Evolutionary conservation across 2,888 invertebrate genomes (phyloP), one percentile per base, ranked within the genome.

Genomic region (Tethea ocularis): DNA sequence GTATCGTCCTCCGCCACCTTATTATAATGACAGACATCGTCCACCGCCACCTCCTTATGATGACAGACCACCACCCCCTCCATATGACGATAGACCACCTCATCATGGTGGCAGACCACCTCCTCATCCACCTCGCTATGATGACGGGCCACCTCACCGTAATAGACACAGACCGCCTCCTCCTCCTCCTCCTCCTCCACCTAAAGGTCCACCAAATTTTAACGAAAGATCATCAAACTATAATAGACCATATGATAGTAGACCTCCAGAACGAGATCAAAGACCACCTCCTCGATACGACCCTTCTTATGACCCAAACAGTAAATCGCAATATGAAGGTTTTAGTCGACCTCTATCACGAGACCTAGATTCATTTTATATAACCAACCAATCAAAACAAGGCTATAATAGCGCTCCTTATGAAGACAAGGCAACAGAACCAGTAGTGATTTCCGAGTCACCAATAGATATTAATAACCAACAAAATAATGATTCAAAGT

Each of bases 31-130:
- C 8, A 20, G 17, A n/a, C 23, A 51, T 24, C 41, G 53, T 11
- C 58, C 52, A 11, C 64, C 61, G 13, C 65, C 64, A 5, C 66
- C 64, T n/a, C 61, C 60, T 22, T 57, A 59, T 26, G 52, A 61
- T 24, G 53, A 63, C 8, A 20, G n/a, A 38, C 55, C 36, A n/a
- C 61, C 55, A 46, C 55, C 38, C 17, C 61, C 58, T 22, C 62
- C 60, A 20, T 58, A 61, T 22, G 52, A 61, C 17, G 51, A 63
- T 20, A 24, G 20, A 52, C 51, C 56, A 17, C 59, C 57, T 23
- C 41, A 56, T n/a, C 60, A 26, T 26, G 38, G 55, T 13, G 15
- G 58, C 23, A 46, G 59, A 57, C 41, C 57, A 17, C 58, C 56
- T 13, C 55, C 58, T 41, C 61, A 62, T 51, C 55, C 57, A 41